Conservation (phyloP, 2,888 invertebrate genomes). For the Sialis fuliginosa region DNA sequence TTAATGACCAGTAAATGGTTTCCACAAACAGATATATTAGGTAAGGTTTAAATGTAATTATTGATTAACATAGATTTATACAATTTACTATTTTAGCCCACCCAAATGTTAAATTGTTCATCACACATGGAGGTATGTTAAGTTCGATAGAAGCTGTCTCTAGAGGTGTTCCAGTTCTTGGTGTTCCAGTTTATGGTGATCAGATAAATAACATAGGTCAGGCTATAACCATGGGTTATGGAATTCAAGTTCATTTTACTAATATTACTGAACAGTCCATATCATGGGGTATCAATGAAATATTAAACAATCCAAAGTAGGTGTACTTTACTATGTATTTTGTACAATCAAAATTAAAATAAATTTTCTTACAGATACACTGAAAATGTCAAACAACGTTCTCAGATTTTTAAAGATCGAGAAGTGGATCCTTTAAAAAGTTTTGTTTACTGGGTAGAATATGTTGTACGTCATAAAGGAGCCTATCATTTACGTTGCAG, state of each 20-base stretch:
- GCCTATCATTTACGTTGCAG: constrained; percentile 6
- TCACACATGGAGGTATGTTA: constrained; percentile 38
- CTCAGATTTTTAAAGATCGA: constrained; percentile 7
- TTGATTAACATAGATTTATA: too few relatives aligned
- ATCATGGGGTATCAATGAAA: constrained; percentile 20
- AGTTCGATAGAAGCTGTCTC: constrained; percentile 34
- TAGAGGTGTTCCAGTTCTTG: constrained; percentile 29
- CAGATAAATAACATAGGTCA: constrained; percentile 29
- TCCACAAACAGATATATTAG: constrained; percentile 2
- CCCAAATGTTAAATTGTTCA: constrained; percentile 23
- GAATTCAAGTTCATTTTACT: constrained; percentile 20
- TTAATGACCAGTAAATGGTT: constrained; percentile 1
- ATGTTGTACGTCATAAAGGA: constrained; percentile 7
- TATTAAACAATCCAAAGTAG: constrained; percentile 10
- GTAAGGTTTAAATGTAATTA: too few relatives aligned
- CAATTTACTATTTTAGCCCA: constrained; percentile 4
- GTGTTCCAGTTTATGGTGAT: constrained; percentile 33
- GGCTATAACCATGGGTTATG: constrained; percentile 23
- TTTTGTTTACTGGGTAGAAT: constrained; percentile 2
- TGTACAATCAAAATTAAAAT: too few relatives aligned
- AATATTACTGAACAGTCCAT: constrained; percentile 24
- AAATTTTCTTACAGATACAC: constrained; percentile 4
- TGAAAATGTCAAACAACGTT: constrained; percentile 5
- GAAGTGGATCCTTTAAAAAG: constrained; percentile 3
- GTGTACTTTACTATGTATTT: background rate